Evolutionary conservation across 2,113 vertebrate species (phyloP), one percentile per base, ranked within the genome.

Genomic region (Mustelus asterias): DNA sequence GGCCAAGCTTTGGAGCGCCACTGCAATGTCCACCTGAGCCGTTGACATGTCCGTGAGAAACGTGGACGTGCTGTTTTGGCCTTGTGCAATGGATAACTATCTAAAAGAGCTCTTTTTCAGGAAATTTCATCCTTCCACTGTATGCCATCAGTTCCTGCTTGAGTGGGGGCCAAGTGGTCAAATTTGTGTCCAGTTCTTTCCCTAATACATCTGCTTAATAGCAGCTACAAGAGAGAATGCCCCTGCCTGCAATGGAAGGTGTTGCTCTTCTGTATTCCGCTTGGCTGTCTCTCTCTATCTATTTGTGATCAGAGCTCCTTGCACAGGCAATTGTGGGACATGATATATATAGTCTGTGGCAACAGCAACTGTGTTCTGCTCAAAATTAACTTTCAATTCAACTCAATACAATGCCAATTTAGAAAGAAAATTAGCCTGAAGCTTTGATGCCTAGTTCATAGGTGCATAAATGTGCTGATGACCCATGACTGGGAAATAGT

Each of bases 391-490:
- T 37, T 18, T 37, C 89, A 93, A 37, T 67, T 65, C 33, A 67
- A 37, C 60, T 93, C 89, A 93, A 37, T 37, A 63, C n/a, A 22
- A 92, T 92, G 58, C 88, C 88, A 33, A 93, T 65, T 67, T 93
- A 22, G 33, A 37, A 93, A 20, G n/a, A n/a, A 93, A 22, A 33
- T 92, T 65, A 18, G 5, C 18, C 5, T 67, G n/a, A 93, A 37
- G 14, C 18, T 44, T 86, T 6, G 54, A 14, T 60, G 26, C 14
- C 29, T 26, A 33, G 88, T 90, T 90, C 88, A 29, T 33, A 18
- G 48, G 26, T 13, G 24, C 26, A 26, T 58, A 20, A 85, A 18
- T 85, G 83, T 48, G 44, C 41, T 86, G 65, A 67, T 76, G 88
- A 33, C 54, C 60, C 26, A 90, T 88, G 29, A 60, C 4, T 7